phyloP scores from a whole-genome alignment of 2,888 invertebrate genomes.

The Encarsia formosa region DNA sequence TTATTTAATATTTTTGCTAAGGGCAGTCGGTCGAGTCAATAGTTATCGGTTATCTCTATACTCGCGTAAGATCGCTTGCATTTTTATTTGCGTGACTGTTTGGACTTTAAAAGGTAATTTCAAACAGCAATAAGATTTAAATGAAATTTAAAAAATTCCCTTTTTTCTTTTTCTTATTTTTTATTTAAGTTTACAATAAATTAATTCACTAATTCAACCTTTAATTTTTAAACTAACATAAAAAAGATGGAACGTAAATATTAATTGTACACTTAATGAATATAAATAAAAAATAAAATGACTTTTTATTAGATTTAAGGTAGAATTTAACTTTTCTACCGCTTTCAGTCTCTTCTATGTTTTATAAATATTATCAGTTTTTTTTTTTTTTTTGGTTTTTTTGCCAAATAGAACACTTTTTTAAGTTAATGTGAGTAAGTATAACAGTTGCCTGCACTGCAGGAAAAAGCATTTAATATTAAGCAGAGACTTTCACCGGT shows the following conservation, averaged over 20 bases:
- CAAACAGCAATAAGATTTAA: too few relatives aligned
- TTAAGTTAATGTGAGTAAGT: constrained; percentile 14
- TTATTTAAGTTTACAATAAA: constrained; percentile 2
- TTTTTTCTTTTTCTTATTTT: background rate
- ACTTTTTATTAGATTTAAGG: constrained; percentile 5
- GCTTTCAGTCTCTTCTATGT: constrained; percentile 25
- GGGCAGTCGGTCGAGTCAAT: constrained; percentile 21
- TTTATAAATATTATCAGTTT: constrained; percentile 5
- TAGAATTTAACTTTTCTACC: constrained; percentile 23
- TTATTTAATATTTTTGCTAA: constrained; percentile 8
- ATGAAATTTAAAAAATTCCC: background rate
- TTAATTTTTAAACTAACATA: constrained; percentile 3
- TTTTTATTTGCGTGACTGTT: background rate
- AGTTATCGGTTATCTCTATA: too few relatives aligned
- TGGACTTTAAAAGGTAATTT: too few relatives aligned
- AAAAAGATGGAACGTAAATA: background rate
- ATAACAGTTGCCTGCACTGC: background rate
- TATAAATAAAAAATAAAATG: constrained; percentile 6
- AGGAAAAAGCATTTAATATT: constrained; percentile 13
- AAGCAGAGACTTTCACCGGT: constrained; percentile 22
- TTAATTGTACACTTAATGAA: background rate
- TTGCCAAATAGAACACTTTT: constrained; percentile 20
- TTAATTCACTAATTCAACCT: background rate
- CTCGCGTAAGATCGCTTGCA: background rate
- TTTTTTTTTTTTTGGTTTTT: constrained; percentile 7